Base-by-base conservation (phyloP, 2,888 invertebrate genomes). In the Himalopsyche kuldschensis region DNA sequence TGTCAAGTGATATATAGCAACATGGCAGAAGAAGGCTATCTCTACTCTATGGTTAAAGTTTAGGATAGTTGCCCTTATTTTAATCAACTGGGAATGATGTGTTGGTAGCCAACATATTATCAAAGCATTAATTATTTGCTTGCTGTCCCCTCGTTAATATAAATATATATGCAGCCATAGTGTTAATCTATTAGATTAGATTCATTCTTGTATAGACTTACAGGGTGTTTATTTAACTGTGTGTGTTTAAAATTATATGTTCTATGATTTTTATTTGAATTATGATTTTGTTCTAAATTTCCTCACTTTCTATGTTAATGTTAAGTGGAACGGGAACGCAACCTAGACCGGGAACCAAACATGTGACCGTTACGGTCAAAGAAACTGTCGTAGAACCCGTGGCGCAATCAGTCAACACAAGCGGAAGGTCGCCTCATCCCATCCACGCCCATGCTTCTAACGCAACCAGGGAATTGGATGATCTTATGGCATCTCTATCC, bases 401-500 rank as follows among this genome's bases (percentile, higher is more conserved):
- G n/a, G 84, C 41, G 47, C 90, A 88, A 85, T 88, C 89, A 32
- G 90, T 85, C 82, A 84, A 10, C 35, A 75, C 47, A 2, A 78
- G 6, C 24, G 55, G 55, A 35, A 31, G 78, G 20, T 86, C 87
- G 5, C 84, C 88, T n/a, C 89, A 89, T 15, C 87, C 87, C 86
- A 91, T 90, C 84, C 92, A 90, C 87, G 77, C 86, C 8, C 91
- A 91, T 83, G 96, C 97, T 30, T 98, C 98, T 80, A 96, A 96
- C 84, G 98, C 98, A 47, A 98, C 98, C 30, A 95, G 95, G 90
- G 98, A 99, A 89, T 93, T 99, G 85, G 98, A 99, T 88, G 98
- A 98, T 89, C 93, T 99, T 85, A 98, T 99, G 98, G 97, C 97
- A 1, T 97, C 98, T 6, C 92, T 99, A 15, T 98, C 98, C 0